These are phyloP conservation scores for Steinernema hermaphroditum DNA, from an alignment of 2,888 invertebrate species.

Conservation along the genomic window DNA sequence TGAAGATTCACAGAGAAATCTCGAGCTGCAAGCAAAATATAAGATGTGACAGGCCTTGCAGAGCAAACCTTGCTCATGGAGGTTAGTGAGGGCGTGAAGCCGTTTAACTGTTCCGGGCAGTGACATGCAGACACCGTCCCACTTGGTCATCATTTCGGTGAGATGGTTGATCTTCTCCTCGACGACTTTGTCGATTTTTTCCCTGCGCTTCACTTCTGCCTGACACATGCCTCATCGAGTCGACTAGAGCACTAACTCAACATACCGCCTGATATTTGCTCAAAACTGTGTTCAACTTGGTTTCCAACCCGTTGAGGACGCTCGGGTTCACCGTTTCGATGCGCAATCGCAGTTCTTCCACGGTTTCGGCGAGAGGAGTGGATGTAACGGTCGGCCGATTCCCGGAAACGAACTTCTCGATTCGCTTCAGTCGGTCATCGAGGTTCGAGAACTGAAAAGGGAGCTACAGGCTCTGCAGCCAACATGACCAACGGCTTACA, in stretches of 20 bases:
- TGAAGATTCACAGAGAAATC: conserved; percentile 14
- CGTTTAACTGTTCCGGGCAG: conserved; percentile 15
- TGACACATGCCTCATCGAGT: not conserved
- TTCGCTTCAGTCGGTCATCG: not conserved
- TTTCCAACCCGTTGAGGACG: conserved; percentile 1
- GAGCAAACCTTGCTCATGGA: conserved; percentile 13
- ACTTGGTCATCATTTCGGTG: conserved; percentile 17
- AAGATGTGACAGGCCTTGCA: not conserved
- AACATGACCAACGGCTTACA: too few relatives aligned
- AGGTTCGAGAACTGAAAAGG: conserved; percentile 13
- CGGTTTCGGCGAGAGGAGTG: conserved; percentile 11
- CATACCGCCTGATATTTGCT: conserved; percentile 5
- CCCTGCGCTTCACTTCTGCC: conserved; percentile 34
- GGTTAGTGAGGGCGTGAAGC: conserved; percentile 2
- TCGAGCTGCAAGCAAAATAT: not conserved
- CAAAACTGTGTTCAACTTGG: conserved; percentile 7
- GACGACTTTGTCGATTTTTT: conserved; percentile 37
- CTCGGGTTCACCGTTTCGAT: conserved; percentile 21
- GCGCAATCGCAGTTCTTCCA: conserved; percentile 11
- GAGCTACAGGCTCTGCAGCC: not conserved
- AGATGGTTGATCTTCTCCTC: conserved; percentile 15
- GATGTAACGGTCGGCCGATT: not conserved
- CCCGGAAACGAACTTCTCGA: conserved; percentile 24
- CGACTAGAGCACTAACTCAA: not conserved
- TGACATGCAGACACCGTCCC: conserved; percentile 20